These are phyloP conservation scores for Artemia franciscana DNA, from an alignment of 1,140 invertebrate species.

Conservation along the genomic window DNA sequence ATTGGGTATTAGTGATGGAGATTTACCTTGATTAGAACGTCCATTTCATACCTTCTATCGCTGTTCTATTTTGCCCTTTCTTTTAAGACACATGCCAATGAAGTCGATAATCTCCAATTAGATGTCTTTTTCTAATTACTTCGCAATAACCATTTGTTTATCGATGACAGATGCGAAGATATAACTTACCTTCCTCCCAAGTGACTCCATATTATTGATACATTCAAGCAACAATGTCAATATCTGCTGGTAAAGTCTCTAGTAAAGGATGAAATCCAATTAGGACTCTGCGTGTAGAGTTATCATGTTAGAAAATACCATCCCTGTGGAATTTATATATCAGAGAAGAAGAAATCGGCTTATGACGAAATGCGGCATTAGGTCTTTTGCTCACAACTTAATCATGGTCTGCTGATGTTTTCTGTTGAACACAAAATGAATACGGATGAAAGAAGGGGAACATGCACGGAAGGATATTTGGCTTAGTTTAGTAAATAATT, in stretches of 20 bases:
- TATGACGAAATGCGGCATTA: not conserved
- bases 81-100: no score
- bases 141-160: no score
- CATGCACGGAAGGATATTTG: not conserved
- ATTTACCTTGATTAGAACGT: no score
- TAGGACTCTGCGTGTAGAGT: not conserved
- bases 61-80: no score
- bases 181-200: not conserved
- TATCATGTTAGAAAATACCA: not conserved
- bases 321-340: not conserved
- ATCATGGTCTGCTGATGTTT: not conserved
- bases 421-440: no score
- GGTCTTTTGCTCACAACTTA: not conserved
- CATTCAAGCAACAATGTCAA: not conserved
- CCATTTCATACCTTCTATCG: no score
- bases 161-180: no score
- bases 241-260: no score
- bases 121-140: no score
- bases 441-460: not conserved
- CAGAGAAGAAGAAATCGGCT: not conserved
- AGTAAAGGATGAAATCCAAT: not conserved
- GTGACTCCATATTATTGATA: not conserved
- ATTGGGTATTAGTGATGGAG: no score
- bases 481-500: not conserved
- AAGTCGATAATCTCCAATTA: no score